A percentile compares a stretch with the other conserved stretches of the same genome.
phyloP scores from a whole-genome alignment of 2,113 vertebrate genomes.

The Aptenodytes patagonicus region DNA sequence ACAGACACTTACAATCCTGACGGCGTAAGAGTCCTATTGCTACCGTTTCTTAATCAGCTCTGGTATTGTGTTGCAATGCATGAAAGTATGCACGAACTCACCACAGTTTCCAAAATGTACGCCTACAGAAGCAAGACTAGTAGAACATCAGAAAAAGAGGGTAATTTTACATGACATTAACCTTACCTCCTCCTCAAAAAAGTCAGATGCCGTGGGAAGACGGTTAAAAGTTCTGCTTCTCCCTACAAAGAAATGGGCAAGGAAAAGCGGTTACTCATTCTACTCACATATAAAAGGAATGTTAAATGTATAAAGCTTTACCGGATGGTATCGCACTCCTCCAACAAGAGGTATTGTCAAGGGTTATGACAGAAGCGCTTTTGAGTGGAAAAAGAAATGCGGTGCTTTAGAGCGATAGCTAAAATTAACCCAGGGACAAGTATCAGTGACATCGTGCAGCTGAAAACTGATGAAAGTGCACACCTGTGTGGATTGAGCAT shows the following conservation, averaged over 20 bases:
- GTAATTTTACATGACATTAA: not conserved
- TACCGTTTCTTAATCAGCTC: conserved; percentile 2
- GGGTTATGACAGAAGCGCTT: not conserved
- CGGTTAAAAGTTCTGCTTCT: not conserved
- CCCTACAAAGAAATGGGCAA: not conserved
- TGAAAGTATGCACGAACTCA: conserved; percentile 6
- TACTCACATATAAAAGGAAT: not conserved
- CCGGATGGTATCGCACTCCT: not conserved
- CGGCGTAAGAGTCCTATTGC: not conserved
- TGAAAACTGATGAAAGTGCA: conserved; percentile 70
- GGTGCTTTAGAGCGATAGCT: not conserved
- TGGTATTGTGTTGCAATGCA: not conserved
- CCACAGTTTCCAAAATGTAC: not conserved
- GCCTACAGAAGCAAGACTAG: not conserved
- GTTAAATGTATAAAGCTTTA: not conserved
- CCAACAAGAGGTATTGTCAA: not conserved
- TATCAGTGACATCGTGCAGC: not conserved
- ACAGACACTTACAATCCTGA: conserved; percentile 12
- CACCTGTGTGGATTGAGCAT: conserved; percentile 64
- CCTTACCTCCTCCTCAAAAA: conserved; percentile 51
- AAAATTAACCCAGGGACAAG: not conserved
- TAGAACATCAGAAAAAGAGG: not conserved
- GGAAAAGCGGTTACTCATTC: not conserved
- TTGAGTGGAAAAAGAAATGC: not conserved
- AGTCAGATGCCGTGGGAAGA: not conserved